Evolutionary conservation across 2,113 vertebrate species (phyloP).

Genomic region (Macrotus californicus): DNA sequence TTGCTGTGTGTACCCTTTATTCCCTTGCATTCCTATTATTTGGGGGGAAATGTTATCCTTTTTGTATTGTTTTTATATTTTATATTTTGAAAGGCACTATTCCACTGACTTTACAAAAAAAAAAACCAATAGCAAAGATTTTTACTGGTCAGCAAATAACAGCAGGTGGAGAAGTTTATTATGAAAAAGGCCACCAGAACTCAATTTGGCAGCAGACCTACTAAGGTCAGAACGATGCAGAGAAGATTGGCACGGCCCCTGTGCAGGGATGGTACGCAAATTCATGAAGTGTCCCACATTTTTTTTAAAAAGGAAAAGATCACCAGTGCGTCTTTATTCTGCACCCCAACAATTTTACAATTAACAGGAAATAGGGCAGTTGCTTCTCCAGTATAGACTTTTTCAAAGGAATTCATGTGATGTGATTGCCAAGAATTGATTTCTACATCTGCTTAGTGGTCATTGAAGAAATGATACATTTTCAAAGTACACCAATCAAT

Average conservation of each 20-base stretch:
- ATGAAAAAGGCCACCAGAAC: not conserved
- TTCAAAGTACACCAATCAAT: conserved; percentile 41
- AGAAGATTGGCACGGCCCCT: no score
- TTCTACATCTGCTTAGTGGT: conserved; percentile 37
- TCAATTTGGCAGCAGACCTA: no score
- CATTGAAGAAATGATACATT: conserved; percentile 42
- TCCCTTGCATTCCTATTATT: not conserved
- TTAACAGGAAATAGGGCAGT: conserved; percentile 37
- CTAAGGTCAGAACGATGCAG: no score
- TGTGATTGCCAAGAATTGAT: conserved; percentile 57
- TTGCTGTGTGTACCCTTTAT: not conserved
- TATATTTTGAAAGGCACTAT: not conserved
- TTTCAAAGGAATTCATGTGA: conserved; percentile 28
- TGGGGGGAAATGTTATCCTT: not conserved
- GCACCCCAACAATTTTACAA: conserved; percentile 24
- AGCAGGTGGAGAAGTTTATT: not conserved
- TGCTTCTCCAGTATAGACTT: conserved; percentile 9
- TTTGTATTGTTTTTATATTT: conserved; percentile 10
- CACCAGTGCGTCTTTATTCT: conserved; percentile 2
- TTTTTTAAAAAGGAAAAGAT: not conserved
- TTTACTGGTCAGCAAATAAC: conserved; percentile 15
- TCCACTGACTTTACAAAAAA: not conserved
- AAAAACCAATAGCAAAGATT: not conserved
- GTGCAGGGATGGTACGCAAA: no score
- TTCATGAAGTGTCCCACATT: no score